Percentiles rank a stretch among this genome's conserved stretches.
phyloP scores from a whole-genome alignment of 2,797 vertebrate genomes.

The Crenichthys baileyi region DNA sequence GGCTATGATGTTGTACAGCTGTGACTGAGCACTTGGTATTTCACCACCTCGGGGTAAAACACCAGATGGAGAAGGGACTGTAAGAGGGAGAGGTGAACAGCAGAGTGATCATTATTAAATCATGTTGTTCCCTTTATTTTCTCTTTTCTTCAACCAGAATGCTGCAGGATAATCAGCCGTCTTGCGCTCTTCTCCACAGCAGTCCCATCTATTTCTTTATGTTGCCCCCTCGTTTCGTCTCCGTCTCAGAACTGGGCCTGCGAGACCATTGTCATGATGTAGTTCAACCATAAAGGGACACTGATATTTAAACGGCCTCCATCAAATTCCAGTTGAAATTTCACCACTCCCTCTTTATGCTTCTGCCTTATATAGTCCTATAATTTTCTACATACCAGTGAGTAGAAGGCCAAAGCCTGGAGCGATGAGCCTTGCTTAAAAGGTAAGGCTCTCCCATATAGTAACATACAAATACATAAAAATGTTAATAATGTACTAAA shows the following conservation, averaged over 20 bases:
- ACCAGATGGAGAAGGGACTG: conserved; percentile 50
- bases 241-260: conserved; percentile 17
- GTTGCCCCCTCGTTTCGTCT: not conserved
- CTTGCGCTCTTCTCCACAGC: conserved; percentile 27
- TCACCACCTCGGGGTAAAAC: conserved; percentile 41
- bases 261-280: conserved; percentile 38
- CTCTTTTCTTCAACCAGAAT: conserved; percentile 39
- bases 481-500: not conserved
- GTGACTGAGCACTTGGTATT: conserved; percentile 10
- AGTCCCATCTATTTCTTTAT: conserved; percentile 31
- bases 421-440: conserved; percentile 48
- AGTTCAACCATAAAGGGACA: conserved; percentile 29
- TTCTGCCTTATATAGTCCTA: conserved; percentile 32
- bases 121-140: conserved; percentile 36
- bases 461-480: not conserved
- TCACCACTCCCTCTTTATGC: conserved; percentile 9
- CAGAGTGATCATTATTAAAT: conserved; percentile 55
- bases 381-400: conserved; percentile 34
- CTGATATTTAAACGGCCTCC: conserved; percentile 41
- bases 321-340: conserved; percentile 38
- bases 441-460: conserved; percentile 12
- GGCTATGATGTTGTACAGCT: conserved; percentile 34
- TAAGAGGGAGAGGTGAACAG: conserved; percentile 26
- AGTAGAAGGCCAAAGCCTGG: conserved; percentile 28
- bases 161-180: conserved; percentile 39